Evolutionary conservation across 2,113 vertebrate species (phyloP).

Genomic region (Peromyscus leucopus): DNA sequence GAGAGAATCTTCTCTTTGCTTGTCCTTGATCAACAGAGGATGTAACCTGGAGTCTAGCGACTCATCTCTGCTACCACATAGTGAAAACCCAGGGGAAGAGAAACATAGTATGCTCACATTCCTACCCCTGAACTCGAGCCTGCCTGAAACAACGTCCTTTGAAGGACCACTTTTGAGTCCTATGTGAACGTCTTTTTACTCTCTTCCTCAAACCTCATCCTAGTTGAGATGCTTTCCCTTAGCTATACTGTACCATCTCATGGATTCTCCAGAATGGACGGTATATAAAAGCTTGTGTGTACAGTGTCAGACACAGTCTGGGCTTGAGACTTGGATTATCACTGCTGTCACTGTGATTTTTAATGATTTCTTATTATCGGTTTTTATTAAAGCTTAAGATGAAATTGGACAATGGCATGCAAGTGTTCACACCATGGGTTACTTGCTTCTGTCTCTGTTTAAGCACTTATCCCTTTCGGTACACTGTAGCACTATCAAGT

Average conservation of each 20-base stretch:
- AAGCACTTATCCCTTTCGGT: neutral
- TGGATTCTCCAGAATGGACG: neutral
- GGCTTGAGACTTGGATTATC: neutral
- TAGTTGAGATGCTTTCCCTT: neutral
- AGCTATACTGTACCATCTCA: neutral
- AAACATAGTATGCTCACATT: neutral
- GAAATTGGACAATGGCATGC: neutral
- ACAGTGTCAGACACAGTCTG: neutral
- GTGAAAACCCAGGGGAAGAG: neutral
- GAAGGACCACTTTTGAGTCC: neutral
- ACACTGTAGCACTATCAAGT: neutral
- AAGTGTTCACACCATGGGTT: neutral
- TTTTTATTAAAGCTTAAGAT: constrained; percentile 25
- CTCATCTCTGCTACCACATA: neutral
- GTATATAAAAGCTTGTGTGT: neutral
- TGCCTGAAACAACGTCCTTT: neutral
- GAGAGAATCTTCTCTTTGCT: neutral
- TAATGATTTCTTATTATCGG: neutral
- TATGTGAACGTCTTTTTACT: neutral
- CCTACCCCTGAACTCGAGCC: neutral
- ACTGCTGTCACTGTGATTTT: constrained; percentile 11
- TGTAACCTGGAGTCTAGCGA: neutral
- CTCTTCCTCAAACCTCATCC: neutral
- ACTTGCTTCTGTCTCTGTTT: neutral
- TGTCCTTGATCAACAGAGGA: neutral